Percentiles rank a stretch among this genome's conserved stretches.
These are phyloP conservation scores for Cardinalis cardinalis DNA, from an alignment of 2,113 vertebrate species.

Conservation along the genomic window DNA sequence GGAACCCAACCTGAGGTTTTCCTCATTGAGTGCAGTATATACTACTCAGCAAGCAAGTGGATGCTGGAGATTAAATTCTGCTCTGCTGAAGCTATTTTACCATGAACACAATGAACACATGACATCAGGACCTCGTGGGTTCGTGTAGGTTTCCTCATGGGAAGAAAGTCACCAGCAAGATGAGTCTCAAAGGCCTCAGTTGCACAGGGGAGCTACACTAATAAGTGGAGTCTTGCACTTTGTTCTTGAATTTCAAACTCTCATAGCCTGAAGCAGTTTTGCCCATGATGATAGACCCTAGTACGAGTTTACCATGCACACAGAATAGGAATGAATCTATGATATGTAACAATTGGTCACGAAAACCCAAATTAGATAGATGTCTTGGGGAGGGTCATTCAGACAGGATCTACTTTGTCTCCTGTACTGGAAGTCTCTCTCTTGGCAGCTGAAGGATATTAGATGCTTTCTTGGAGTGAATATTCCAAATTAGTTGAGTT, in stretches of 20 bases:
- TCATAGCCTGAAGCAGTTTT: not conserved
- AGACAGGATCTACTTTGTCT: not conserved
- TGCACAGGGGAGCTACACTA: not conserved
- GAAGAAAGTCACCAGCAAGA: not conserved
- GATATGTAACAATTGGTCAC: accelerated
- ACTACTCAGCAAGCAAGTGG: not conserved
- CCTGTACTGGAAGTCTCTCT: not conserved
- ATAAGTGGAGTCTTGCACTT: not conserved
- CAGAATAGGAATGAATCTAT: not conserved
- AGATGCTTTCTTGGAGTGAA: accelerated
- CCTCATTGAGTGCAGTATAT: not conserved
- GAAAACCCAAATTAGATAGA: not conserved
- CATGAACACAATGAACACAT: not conserved
- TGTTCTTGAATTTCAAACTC: not conserved
- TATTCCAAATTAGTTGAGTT: not conserved
- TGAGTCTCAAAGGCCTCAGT: not conserved
- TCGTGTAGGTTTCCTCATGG: not conserved
- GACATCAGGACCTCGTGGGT: not conserved
- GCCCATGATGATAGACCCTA: not conserved
- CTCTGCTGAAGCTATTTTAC: not conserved
- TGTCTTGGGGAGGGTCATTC: not conserved
- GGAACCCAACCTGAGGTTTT: accelerated
- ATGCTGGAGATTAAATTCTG: not conserved
- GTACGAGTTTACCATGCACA: not conserved
- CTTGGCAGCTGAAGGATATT: not conserved